These are phyloP conservation scores for Spatulosminthurus flaviceps DNA, from an alignment of 2,888 invertebrate species.

Conservation along the genomic window DNA sequence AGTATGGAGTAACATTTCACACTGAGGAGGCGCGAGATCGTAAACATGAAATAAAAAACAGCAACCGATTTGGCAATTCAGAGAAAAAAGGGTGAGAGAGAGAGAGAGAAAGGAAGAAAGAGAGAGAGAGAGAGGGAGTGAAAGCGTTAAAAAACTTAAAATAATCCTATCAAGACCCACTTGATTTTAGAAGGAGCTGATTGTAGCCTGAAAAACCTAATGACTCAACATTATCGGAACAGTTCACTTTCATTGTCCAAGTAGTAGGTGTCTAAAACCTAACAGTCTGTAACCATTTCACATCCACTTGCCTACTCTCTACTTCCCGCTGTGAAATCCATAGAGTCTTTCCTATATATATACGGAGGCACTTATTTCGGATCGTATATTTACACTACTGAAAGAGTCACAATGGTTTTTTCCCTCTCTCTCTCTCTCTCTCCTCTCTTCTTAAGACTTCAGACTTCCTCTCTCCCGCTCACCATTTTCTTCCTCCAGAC, in stretches of 20 bases:
- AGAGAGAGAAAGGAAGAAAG: background rate
- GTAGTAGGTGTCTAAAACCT: constrained; percentile 21
- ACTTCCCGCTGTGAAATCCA: constrained; percentile 16
- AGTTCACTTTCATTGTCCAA: constrained; percentile 20
- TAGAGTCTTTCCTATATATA: background rate
- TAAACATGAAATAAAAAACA: too few species aligned
- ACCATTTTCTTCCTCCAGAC: background rate
- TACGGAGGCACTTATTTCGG: constrained; percentile 15
- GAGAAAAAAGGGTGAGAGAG: background rate
- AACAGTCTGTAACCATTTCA: constrained; percentile 28
- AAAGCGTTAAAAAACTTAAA: background rate
- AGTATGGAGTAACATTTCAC: background rate
- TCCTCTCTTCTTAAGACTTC: too few species aligned
- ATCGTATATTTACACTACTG: constrained; percentile 9
- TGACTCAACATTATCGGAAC: constrained; percentile 12
- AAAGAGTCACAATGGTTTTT: background rate
- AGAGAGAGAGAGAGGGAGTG: background rate
- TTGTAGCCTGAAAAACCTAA: constrained; percentile 10
- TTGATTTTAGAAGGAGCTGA: background rate
- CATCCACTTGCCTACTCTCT: constrained; percentile 7
- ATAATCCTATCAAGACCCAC: background rate
- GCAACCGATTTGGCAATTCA: too few species aligned
- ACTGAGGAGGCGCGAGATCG: background rate
- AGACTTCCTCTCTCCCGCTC: background rate
- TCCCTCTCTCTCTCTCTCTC: too few species aligned